Base-by-base conservation (phyloP, 1,140 invertebrate species). In the Parasteatoda tepidariorum region DNA sequence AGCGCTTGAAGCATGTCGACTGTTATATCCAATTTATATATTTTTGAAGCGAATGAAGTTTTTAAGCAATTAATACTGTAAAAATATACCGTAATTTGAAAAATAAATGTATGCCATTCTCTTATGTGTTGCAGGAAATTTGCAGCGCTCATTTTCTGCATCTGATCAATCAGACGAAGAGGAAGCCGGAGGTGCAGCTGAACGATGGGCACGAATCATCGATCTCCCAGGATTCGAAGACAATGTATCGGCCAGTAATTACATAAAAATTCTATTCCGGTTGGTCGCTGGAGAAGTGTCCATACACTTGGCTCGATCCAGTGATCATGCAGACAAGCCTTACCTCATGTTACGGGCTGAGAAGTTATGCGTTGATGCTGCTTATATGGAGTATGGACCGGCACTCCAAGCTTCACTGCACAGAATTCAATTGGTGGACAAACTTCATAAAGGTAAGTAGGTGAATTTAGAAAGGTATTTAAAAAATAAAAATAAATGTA, bases 141-240 rank as follows among this genome's bases (percentile, higher is more conserved):
- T 90, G 92, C 57, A 91, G 5, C 78, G 66, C 48, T 70, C 78
- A 2, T 31, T 61, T 1, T 82, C 92, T 5, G 92, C 92, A 18
- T 92, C 92, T 0, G 93, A 94, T 85, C 91, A 93, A 34, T 94
- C 84, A 30, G 94, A 83, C 84, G 94, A 95, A 87, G 93, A 94
- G 85, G 93, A 94, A 84, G 89, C 91, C 81, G 59, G 59, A 0
- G 61, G 74, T 24, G 61, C 62, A 3, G 94, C 95, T 87, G 84
- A 85, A 24, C 90, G 93, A 61, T 94, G 93, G 91, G 93, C 93
- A 3, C 90, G 93, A 61, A 92, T 91, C 22, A 92, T 95, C 1
- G 93, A 95, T 87, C 90, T 95, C 31, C 94, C 94, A 22, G 93
- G 94, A 9, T 94, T 96, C 85, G 94, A 96, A 87, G 95, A 96